A percentile compares a stretch with the other conserved stretches of the same genome.
phyloP scores from a whole-genome alignment of 2,888 invertebrate genomes.

The Gasteruption jaculator region DNA sequence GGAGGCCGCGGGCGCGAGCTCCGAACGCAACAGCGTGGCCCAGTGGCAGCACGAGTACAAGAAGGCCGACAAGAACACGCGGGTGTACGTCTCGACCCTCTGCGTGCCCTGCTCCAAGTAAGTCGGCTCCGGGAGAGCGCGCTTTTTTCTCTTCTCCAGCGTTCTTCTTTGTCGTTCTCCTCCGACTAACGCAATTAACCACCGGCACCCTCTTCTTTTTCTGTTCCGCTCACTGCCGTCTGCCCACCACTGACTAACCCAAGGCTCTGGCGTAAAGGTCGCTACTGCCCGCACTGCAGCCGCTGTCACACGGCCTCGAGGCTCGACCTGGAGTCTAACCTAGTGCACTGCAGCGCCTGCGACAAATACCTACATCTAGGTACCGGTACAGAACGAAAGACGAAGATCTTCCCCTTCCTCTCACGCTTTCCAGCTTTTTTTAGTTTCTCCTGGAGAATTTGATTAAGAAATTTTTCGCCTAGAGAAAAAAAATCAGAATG shows the following conservation, averaged over 20 bases:
- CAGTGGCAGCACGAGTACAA: slow-evolving; percentile 57
- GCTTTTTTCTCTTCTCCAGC: no score
- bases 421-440: no score
- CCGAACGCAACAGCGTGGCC: slow-evolving; percentile 46
- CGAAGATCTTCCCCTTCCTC: no score
- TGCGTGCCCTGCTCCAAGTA: slow-evolving; percentile 70
- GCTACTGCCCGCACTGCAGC: slow-evolving; percentile 69
- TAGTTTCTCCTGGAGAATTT: no score
- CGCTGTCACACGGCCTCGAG: slow-evolving; percentile 66
- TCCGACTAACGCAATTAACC: no score
- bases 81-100: slow-evolving; percentile 55
- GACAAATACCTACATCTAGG: slow-evolving; percentile 56
- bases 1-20: slow-evolving; percentile 52
- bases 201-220: no score
- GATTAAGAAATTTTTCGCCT: no score
- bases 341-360: slow-evolving; percentile 54
- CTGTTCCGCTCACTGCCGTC: no score
- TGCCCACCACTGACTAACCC: slow-evolving; percentile 39
- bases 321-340: slow-evolving; percentile 60
- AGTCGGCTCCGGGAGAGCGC: no score
- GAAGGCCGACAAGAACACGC: slow-evolving; percentile 52
- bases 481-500: no score
- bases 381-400: no score
- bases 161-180: no score
- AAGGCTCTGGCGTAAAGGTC: slow-evolving; percentile 69